A percentile compares a stretch with the other conserved stretches of the same genome.
phyloP scores from a whole-genome alignment of 1,140 invertebrate species.

The Caerostris extrusa region DNA sequence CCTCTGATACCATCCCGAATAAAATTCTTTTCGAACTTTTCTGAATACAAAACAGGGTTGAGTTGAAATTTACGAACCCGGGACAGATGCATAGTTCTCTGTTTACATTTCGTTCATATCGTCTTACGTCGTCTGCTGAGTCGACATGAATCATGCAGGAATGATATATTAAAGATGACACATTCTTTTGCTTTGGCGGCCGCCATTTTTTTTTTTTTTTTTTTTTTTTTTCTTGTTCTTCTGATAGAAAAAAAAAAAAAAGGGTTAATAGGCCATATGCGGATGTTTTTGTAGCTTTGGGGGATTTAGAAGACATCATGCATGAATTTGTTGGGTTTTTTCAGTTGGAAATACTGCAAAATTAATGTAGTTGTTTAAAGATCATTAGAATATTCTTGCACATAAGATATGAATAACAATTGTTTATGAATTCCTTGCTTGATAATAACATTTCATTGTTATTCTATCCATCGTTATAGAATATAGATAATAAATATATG shows the following conservation, averaged over 20 bases:
- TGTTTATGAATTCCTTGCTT: too few species aligned
- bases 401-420: too few species aligned
- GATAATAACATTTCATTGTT: too few species aligned
- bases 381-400: too few species aligned
- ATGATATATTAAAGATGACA: slow-evolving; percentile 16
- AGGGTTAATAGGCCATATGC: slow-evolving; percentile 20
- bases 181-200: background rate
- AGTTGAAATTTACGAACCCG: slow-evolving; percentile 12
- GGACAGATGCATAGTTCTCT: slow-evolving; percentile 11
- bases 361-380: too few species aligned
- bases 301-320: background rate
- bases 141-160: slow-evolving; percentile 17
- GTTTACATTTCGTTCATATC: background rate
- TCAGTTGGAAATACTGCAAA: too few species aligned
- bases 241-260: background rate
- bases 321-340: too few species aligned
- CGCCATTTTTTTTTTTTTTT: background rate
- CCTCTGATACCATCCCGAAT: background rate
- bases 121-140: slow-evolving; percentile 5
- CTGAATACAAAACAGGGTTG: background rate
- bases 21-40: background rate
- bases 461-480: too few species aligned
- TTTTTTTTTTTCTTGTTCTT: background rate
- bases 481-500: too few species aligned
- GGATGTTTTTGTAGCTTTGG: background rate